Evolutionary conservation across 2,888 invertebrate species (phyloP).

Genomic region (Lochmaea crataegi): DNA sequence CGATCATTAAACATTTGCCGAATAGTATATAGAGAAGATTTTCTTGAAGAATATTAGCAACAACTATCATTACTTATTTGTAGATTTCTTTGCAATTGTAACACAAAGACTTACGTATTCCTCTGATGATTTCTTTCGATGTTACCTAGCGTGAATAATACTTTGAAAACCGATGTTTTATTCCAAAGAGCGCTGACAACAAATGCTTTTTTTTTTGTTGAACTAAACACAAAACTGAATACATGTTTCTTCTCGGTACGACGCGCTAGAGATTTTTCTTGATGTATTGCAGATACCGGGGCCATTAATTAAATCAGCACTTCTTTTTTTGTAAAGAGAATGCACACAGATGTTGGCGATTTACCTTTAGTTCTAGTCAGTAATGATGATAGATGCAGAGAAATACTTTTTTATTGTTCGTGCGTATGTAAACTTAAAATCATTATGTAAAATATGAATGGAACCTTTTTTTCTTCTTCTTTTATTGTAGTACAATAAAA

Average conservation of each 20-base stretch:
- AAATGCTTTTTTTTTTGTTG: slow-evolving; percentile 31
- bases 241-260: slow-evolving; percentile 39
- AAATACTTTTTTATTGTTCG: background rate
- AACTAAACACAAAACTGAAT: slow-evolving; percentile 38
- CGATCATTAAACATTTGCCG: too few relatives aligned
- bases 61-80: background rate
- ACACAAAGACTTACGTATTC: slow-evolving; percentile 27
- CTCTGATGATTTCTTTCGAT: slow-evolving; percentile 30
- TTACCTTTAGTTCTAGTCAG: slow-evolving; percentile 18
- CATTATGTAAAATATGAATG: background rate
- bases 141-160: slow-evolving; percentile 35
- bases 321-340: slow-evolving; percentile 35
- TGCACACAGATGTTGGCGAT: slow-evolving; percentile 34
- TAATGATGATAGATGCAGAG: slow-evolving; percentile 18
- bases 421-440: background rate
- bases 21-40: too few relatives aligned
- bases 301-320: slow-evolving; percentile 42
- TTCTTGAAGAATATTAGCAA: too few relatives aligned
- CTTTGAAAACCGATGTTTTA: slow-evolving; percentile 40
- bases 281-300: slow-evolving; percentile 39
- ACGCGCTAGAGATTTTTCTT: slow-evolving; percentile 36
- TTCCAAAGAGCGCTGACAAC: slow-evolving; percentile 32
- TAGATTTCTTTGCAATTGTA: background rate
- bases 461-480: background rate
- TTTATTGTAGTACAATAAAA: background rate